Base-by-base conservation (phyloP, 2,797 vertebrate genomes). In the Crypturellus tataupa region DNA sequence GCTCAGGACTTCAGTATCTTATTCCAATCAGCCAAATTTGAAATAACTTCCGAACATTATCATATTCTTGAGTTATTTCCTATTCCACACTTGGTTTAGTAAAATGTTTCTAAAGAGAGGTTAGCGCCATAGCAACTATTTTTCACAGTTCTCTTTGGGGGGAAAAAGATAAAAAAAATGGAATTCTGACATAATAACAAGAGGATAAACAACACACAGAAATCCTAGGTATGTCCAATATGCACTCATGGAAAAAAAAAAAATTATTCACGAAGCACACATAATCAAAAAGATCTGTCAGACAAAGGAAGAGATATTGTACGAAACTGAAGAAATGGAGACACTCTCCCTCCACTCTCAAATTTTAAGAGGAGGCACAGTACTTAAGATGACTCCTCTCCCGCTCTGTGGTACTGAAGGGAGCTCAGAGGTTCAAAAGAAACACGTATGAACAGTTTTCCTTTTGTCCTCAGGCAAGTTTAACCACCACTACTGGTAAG, bases 181-280 rank as follows among this genome's bases (percentile, higher is more conserved):
- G 14, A 78, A 86, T 63, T 3, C 24, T 2, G 19, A 83, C n/a
- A 78, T 1, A 85, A 31, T 8, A 33, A 19, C 59, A 46, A 67
- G 64, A 78, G 13, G 60, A 56, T 64, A 84, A 73, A 33, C 63
- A 12, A 51, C 51, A 27, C 49, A 51, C 49, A 51, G 25, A 39
- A 2, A 29, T 17, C 0, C 49, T 59, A 78, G 15, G 40, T 77
- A 49, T 80, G 5, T 35, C n/a, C 70, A 25, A 9, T 4, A 21
- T 10, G 10, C 21, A 21, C 37, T 40, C 63, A 42, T 55, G 33
- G 37, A 10, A 21, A 10, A 47, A 47, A 46, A 46, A 79, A 13
- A 90, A 80, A 93, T 9, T 39, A 79, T 16, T 79, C 12, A 51
- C 27, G 65, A 94, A 71, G 29, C 20, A 1, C 65, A 80, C 53